Conservation (phyloP, 53 echinoderm and acorn worm species). For the Hippasteria phrygiana region DNA sequence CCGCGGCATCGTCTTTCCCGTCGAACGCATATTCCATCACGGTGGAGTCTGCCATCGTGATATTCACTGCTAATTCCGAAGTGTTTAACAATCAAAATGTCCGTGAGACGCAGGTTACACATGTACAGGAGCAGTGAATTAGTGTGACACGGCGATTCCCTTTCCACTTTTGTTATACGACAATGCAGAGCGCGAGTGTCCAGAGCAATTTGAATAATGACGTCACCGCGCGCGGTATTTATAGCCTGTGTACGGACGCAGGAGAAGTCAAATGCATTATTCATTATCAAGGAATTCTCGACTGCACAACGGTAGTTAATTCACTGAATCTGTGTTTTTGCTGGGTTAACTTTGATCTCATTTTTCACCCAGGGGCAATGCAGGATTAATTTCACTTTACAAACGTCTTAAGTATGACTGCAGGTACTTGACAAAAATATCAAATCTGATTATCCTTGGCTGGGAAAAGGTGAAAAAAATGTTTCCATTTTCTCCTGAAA, state of each 20-base stretch:
- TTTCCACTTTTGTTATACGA: neutral
- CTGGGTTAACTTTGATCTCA: neutral
- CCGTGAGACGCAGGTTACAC: neutral
- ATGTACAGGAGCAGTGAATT: neutral
- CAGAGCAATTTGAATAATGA: neutral
- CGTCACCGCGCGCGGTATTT: constrained; percentile 9
- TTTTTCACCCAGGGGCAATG: too few relatives aligned
- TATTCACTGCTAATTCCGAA: too few relatives aligned
- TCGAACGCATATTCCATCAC: constrained; percentile 1
- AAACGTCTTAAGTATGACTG: too few relatives aligned
- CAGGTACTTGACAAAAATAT: too few relatives aligned
- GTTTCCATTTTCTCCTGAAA: too few relatives aligned
- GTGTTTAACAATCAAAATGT: neutral
- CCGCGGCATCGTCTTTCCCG: neutral
- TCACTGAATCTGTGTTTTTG: neutral
- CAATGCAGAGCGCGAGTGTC: neutral
- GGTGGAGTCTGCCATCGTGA: constrained; percentile 49
- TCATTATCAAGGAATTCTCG: neutral
- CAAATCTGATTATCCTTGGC: too few relatives aligned
- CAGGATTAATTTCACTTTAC: too few relatives aligned
- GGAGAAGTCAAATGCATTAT: constrained; percentile 7
- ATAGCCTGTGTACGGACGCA: constrained; percentile 23
- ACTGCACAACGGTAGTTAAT: too few relatives aligned
- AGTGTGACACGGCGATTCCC: neutral
- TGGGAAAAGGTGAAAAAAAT: too few relatives aligned